Evolutionary conservation across 2,888 invertebrate species (phyloP), one percentile per base, ranked within the genome.

Genomic region (Galeopsomyia nigrocyanea): DNA sequence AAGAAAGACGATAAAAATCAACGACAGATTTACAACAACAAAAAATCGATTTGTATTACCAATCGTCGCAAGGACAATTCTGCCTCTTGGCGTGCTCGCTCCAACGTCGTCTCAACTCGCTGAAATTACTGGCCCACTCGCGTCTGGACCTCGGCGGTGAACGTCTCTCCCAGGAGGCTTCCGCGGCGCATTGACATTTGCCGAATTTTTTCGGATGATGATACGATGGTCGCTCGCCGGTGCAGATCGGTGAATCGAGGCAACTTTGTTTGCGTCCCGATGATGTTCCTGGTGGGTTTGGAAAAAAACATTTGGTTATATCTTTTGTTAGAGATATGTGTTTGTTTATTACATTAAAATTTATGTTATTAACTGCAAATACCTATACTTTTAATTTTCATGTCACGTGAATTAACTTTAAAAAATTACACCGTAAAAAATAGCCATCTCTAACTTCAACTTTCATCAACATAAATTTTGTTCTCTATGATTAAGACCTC

Each of bases 161-260:
- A 63, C 78, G 80, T 13, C 77, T 77, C 63, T 84, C 83, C 84
- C 84, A 85, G 0, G 79, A 77, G n/a, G 84, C 80, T 73, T 85
- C 84, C 55, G 82, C 82, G 7, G 71, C 76, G 57, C 84, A 84
- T 51, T 81, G 82, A 68, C 84, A 84, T 3, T 78, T 74, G 5
- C 80, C 80, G 1, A 50, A 39, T 10, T 39, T 2, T 13, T 22
- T 46, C 7, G 39, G 10, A 39, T 39, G 10, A 3, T 26, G 26
- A 10, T 21, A 26, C 13, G 31, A n/a, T 1, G 63, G 69, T 3
- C 57, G 50, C 5, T 2, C 7, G 7, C 63, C 63, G 2, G 39
- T 19, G 21, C 68, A 62, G 7, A 10, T 10, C 39, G 39, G 7
- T 39, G 39, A 3, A 10, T 60, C 46, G 10, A 22, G 53, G 16